Base-by-base conservation (phyloP, 1,140 invertebrate genomes). In the Euglossa dilemma region DNA sequence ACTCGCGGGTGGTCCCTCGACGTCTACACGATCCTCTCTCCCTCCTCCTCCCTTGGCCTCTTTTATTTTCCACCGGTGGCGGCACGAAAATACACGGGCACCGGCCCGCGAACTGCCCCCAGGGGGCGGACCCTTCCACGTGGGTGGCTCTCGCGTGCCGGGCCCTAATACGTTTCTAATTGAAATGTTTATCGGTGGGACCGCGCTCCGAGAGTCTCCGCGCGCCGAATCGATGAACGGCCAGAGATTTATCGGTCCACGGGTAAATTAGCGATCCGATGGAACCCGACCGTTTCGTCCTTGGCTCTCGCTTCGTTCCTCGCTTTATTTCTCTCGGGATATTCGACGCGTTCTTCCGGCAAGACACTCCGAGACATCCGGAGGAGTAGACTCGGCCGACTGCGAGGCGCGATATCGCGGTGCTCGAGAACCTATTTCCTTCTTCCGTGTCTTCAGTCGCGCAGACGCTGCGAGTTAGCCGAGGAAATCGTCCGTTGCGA, bases 91-190 rank as follows among this genome's bases (percentile, higher is more conserved):
- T 92, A 92, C 91, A 90, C 86, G 87, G 80, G 74, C 87, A 90
- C 87, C 87, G 89, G 90, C 84, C 82, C 91, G 87, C 89, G 84
- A 90, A 88, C 75, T 91, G 85, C 90, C 90, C 88, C 84, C 83
- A 80, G 86, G 90, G 87, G 90, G 87, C 85, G 80, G 79, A 83
- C 83, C 90, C 66, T 86, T 91, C 90, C 82, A 90, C 90, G 90
- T 92, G 91, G 92, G 92, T 93, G 92, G 91, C 86, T 85, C 88
- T 92, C 91, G 91, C 92, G 91, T 92, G 91, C 90, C 85, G 85
- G 86, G 85, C 70, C 89, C 90, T 91, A 91, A 91, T 91, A 88
- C 85, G 90, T 90, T 91, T 91, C 90, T 92, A 93, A 93, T 92
- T 92, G 92, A 93, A 91, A 93, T 90, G 92, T 93, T 93, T 90